These are phyloP conservation scores for Peromyscus aztecus DNA, from an alignment of 2,797 vertebrate genomes.

Conservation along the genomic window DNA sequence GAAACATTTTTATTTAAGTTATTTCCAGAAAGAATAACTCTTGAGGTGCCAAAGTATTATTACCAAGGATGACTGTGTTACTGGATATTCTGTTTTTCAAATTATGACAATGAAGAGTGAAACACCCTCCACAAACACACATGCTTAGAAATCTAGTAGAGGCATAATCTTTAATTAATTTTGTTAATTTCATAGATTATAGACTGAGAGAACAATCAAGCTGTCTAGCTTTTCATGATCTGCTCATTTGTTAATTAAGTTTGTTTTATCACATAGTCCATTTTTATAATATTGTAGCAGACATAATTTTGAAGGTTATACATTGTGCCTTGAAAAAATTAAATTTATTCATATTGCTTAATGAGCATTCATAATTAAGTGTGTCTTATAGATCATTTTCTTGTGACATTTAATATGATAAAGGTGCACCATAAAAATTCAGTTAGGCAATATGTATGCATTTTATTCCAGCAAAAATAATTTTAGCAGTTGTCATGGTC, in stretches of 20 bases:
- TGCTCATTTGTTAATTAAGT: constrained; percentile 55
- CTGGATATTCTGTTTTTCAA: constrained; percentile 9
- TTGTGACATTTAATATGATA: constrained; percentile 31
- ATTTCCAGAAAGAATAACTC: constrained; percentile 13
- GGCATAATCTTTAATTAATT: neutral
- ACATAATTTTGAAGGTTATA: neutral
- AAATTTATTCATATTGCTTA: constrained; percentile 53
- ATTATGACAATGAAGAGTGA: neutral
- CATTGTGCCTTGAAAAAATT: constrained; percentile 49
- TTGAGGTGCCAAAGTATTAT: neutral
- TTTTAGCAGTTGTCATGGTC: neutral
- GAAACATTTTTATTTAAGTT: neutral
- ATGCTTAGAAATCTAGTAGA: neutral
- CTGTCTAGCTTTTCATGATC: constrained; percentile 1
- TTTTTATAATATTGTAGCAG: constrained; percentile 51
- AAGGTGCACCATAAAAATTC: neutral
- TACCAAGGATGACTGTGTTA: neutral
- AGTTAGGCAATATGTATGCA: neutral
- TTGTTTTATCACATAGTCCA: neutral
- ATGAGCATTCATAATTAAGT: constrained; percentile 52
- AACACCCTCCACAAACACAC: neutral
- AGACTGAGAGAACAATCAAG: constrained; percentile 3
- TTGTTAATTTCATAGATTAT: neutral
- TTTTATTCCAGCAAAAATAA: constrained; percentile 11
- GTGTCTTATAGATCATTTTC: constrained; percentile 20